These are phyloP conservation scores for Habrosyne pyritoides DNA, from an alignment of 2,888 invertebrate genomes.

Conservation along the genomic window DNA sequence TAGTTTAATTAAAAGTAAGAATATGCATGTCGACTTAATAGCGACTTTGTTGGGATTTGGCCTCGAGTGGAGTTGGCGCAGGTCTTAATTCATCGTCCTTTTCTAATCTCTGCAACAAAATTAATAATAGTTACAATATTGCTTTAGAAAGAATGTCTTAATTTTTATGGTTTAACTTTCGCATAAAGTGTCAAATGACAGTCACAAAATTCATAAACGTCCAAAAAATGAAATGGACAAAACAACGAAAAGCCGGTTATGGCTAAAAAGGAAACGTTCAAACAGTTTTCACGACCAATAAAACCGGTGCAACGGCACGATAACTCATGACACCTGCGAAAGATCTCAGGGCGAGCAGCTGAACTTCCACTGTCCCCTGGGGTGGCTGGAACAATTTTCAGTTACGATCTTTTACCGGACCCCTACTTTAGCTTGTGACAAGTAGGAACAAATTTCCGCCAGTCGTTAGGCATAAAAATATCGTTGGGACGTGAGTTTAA, in stretches of 20 bases:
- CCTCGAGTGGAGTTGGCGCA: background rate
- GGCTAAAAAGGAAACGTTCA: conserved; percentile 28
- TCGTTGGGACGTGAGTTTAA: conserved; percentile 62
- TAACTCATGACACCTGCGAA: conserved; percentile 74
- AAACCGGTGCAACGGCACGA: conserved; percentile 59
- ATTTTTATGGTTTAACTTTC: too few relatives aligned
- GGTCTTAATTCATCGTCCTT: background rate
- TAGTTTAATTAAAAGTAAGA: conserved; percentile 9
- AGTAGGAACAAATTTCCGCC: conserved; percentile 57
- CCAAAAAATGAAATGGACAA: background rate
- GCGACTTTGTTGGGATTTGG: background rate
- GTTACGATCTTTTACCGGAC: conserved; percentile 55
- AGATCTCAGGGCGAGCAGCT: conserved; percentile 52
- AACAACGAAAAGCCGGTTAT: conserved; percentile 12
- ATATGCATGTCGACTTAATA: background rate
- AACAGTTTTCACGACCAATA: conserved; percentile 53
- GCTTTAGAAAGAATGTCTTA: too few relatives aligned
- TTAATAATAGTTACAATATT: too few relatives aligned
- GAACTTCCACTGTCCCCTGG: conserved; percentile 48
- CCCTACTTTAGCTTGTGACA: conserved; percentile 39
- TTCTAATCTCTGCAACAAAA: too few relatives aligned
- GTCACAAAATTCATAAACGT: background rate
- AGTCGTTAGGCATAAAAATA: conserved; percentile 70
- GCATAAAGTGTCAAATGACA: too few relatives aligned
- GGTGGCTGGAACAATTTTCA: conserved; percentile 73